phyloP scores from a whole-genome alignment of 2,888 invertebrate genomes.

The Vesta saturnalis region DNA sequence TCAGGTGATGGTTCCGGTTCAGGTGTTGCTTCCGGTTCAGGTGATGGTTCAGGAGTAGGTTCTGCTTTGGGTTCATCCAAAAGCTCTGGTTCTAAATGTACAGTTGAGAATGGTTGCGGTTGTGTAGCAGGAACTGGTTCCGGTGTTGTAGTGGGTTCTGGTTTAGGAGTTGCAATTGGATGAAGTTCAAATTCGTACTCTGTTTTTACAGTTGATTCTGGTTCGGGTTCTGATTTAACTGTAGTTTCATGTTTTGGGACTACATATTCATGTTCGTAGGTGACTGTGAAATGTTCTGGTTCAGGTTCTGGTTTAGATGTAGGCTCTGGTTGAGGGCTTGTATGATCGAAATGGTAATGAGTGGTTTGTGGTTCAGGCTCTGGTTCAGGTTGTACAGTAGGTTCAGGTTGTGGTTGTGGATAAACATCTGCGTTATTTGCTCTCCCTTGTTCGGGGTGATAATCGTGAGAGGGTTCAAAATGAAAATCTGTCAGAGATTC shows the following conservation, averaged over 20 bases:
- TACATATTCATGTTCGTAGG: conserved; percentile 51
- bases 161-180: conserved; percentile 62
- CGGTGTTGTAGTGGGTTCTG: conserved; percentile 56
- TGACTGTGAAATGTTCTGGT: conserved; percentile 55
- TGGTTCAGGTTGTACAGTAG: conserved; percentile 39
- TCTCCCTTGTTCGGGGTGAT: conserved; percentile 22
- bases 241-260: conserved; percentile 58
- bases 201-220: conserved; percentile 57
- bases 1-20: conserved; percentile 49
- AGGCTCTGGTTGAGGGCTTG: conserved; percentile 45
- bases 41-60: conserved; percentile 58
- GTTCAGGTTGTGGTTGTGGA: not conserved
- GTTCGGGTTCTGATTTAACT: conserved; percentile 59
- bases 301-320: conserved; percentile 44
- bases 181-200: conserved; percentile 56
- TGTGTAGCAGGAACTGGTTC: too few relatives aligned
- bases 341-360: too few relatives aligned
- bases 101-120: too few relatives aligned
- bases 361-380: conserved; percentile 45
- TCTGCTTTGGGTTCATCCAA: too few relatives aligned
- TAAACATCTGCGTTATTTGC: conserved; percentile 18
- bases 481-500: conserved; percentile 34
- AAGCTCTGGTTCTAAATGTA: too few relatives aligned
- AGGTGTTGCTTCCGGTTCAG: conserved; percentile 51
- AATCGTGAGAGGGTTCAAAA: conserved; percentile 36